Percentiles rank a stretch among this genome's conserved stretches.
Evolutionary conservation across 2,888 invertebrate species (phyloP).

Genomic region (Andrena dorsata): DNA sequence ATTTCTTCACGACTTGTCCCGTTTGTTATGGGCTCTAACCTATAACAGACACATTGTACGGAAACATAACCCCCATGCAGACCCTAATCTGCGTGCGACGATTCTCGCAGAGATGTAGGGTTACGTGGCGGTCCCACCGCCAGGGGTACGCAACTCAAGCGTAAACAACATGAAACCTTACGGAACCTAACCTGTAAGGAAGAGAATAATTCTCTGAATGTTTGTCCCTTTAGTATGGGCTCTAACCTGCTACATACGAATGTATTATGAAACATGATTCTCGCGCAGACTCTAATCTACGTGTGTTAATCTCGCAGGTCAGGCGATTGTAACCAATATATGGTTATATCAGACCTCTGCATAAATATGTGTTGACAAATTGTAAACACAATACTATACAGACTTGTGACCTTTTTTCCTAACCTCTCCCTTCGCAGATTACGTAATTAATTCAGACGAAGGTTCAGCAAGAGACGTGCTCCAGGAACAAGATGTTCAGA

Average conservation of each 20-base stretch:
- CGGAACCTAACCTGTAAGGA: background rate
- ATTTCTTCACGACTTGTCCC: background rate
- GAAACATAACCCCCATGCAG: background rate
- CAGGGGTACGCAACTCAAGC: background rate
- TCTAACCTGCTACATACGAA: background rate
- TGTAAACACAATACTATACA: no score
- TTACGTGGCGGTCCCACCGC: background rate
- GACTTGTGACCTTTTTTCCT: background rate
- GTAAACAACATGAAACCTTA: background rate
- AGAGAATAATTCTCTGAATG: background rate
- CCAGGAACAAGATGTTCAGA: no score
- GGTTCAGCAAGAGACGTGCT: background rate
- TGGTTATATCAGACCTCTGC: no score
- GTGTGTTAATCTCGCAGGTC: background rate
- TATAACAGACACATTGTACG: background rate
- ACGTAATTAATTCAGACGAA: background rate
- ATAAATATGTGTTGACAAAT: no score
- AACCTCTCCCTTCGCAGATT: background rate
- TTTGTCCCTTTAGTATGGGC: background rate
- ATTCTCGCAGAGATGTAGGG: background rate
- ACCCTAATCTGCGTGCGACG: background rate
- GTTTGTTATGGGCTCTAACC: background rate
- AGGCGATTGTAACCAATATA: no score
- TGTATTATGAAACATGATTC: background rate
- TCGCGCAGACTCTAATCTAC: slow-evolving; percentile 1